Evolutionary conservation across 2,797 vertebrate species (phyloP).

Genomic region (Catharus ustulatus): DNA sequence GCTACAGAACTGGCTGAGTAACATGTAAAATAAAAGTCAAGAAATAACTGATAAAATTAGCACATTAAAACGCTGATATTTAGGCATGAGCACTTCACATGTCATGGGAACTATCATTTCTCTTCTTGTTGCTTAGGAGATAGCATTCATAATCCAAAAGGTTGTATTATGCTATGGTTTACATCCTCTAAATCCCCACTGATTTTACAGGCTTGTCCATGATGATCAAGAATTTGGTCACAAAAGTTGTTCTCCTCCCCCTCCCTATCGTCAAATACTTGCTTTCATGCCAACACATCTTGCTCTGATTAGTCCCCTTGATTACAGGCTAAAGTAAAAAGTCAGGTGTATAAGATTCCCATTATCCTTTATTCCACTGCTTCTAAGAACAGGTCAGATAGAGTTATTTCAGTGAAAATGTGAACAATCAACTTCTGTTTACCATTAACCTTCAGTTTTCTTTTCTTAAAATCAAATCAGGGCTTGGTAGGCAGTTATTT

Average conservation of each 20-base stretch:
- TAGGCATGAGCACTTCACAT: not conserved
- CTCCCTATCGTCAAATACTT: conserved; percentile 6
- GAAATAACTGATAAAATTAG: not conserved
- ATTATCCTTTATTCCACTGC: conserved; percentile 60
- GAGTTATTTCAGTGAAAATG: conserved; percentile 61
- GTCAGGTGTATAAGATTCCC: conserved; percentile 75
- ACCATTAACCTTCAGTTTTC: conserved; percentile 77
- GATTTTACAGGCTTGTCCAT: not conserved
- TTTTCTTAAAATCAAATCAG: conserved; percentile 90
- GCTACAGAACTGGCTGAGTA: not conserved
- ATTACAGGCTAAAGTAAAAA: conserved; percentile 65
- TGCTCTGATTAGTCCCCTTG: conserved; percentile 75
- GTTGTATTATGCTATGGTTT: not conserved
- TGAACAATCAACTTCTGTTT: conserved; percentile 80
- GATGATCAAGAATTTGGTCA: conserved; percentile 23
- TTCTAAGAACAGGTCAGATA: conserved; percentile 65
- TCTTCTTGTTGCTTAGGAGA: not conserved
- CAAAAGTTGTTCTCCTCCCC: conserved; percentile 28
- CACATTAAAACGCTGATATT: not conserved
- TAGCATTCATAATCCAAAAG: not conserved
- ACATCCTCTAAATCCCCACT: not conserved
- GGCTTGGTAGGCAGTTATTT: conserved; percentile 86
- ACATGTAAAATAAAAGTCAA: not conserved
- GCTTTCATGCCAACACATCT: conserved; percentile 47
- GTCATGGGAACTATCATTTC: not conserved